Evolutionary conservation across 2,888 invertebrate species (phyloP), one percentile per base, ranked within the genome.

Genomic region (Galerucella calmariensis): DNA sequence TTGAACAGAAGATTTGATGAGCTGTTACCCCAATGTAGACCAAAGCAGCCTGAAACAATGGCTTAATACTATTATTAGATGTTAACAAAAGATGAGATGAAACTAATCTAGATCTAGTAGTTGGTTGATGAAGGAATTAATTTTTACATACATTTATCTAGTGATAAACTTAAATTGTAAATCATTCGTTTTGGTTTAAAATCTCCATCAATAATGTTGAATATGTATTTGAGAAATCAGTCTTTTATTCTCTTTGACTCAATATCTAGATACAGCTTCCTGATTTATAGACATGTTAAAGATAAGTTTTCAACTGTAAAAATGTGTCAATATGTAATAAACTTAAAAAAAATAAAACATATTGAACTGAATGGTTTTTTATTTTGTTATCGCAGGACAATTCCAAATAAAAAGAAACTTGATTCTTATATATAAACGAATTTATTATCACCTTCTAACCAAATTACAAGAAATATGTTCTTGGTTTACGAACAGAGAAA

Each of bases 401-500:
- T 48, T 14, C 48, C 61, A 61, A 69, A 59, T 16, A 69, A 16
- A 69, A 46, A 24, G 56, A 59, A 69, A 44, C 61, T 27, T 61
- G 24, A 48, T 56, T 56, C 10, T 53, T 68, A 51, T 69, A 72
- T 79, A 79, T 75, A 80, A 79, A 81, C 75, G 75, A 75, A 76
- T 78, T 80, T 80, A 80, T 80, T 71, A 76, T 79, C 77, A 77
- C 77, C 68, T 73, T 73, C 66, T 56, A 56, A 73, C 78, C 80
- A 82, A 79, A 77, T 83, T 85, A 85, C 82, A 91, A 88, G 92
- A 93, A 94, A 88, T 93, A 94, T 78, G 94, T 94, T 89, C 92
- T 92, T 84, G 94, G 95, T 88, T 94, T 92, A 86, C 93, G 92
- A 86, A 93, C 92, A 75, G 96, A 95, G 91, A 96, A 96, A 79